A percentile compares a stretch with the other conserved stretches of the same genome.
phyloP scores from a whole-genome alignment of 2,113 vertebrate genomes.

The Todiramphus saurophagus region DNA sequence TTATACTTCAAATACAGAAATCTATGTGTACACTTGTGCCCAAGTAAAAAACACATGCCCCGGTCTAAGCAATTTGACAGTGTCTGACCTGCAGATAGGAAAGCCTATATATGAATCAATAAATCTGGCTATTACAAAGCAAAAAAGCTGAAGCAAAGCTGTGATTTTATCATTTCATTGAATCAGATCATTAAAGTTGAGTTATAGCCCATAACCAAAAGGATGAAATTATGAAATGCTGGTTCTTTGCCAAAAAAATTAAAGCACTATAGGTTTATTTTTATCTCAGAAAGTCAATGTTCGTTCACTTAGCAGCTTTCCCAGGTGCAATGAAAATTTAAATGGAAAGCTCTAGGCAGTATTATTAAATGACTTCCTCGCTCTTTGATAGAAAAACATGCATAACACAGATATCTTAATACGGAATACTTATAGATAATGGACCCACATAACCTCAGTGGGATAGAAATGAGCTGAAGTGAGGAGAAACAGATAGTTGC shows the following conservation, averaged over 20 bases:
- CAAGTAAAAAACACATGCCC: neutral
- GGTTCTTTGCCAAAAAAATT: constrained; percentile 62
- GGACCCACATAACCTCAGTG: neutral
- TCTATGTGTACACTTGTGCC: neutral
- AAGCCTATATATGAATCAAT: constrained; percentile 9
- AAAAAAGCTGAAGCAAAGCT: constrained; percentile 35
- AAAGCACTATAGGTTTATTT: constrained; percentile 70
- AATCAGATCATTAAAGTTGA: constrained; percentile 76
- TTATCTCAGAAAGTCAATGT: constrained; percentile 71
- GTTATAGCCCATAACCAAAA: constrained; percentile 67
- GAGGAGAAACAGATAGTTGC: neutral
- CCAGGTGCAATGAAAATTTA: constrained; percentile 73
- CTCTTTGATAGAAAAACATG: constrained; percentile 52
- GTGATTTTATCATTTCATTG: constrained; percentile 69
- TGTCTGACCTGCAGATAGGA: constrained; percentile 22
- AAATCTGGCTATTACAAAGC: constrained; percentile 42
- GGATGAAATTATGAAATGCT: constrained; percentile 70
- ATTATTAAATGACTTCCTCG: constrained; percentile 60
- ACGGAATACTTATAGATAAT: constrained; percentile 43
- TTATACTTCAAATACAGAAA: constrained; percentile 23
- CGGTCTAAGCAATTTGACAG: neutral
- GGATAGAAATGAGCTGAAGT: neutral
- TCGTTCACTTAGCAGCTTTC: constrained; percentile 64
- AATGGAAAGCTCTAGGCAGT: constrained; percentile 70
- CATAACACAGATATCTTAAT: constrained; percentile 57